Evolutionary conservation across 1,140 invertebrate species (phyloP).

Genomic region (Dinoponera quadriceps): DNA sequence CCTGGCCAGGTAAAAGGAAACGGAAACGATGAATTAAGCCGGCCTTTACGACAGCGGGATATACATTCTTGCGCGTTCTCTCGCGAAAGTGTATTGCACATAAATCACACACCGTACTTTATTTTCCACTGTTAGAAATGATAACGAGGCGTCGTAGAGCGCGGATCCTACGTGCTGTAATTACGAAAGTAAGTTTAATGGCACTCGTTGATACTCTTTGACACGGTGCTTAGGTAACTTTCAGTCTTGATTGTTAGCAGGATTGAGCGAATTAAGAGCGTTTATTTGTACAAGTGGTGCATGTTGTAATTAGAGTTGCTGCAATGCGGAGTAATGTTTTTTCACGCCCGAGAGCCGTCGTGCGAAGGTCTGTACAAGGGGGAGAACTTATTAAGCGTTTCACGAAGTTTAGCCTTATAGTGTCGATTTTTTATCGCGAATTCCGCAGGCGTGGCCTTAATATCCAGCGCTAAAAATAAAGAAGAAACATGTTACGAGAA

Average conservation of each 20-base stretch:
- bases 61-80: neutral
- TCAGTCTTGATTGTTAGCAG: neutral
- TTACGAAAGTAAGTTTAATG: neutral
- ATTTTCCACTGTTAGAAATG: neutral
- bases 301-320: too few species aligned
- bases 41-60: neutral
- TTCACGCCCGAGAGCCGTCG: too few species aligned
- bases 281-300: too few species aligned
- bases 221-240: neutral
- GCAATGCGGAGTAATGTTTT: too few species aligned
- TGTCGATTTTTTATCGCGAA: too few species aligned
- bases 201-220: neutral
- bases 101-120: neutral
- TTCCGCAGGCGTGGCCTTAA: too few species aligned
- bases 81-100: neutral
- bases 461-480: too few species aligned
- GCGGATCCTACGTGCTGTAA: neutral
- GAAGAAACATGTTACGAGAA: too few species aligned
- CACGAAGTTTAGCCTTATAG: too few species aligned
- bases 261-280: neutral
- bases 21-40: constrained; percentile 11
- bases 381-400: too few species aligned
- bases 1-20: constrained; percentile 51
- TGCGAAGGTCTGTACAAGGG: too few species aligned
- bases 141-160: neutral